Base-by-base conservation (phyloP, 2,888 invertebrate genomes). In the Bhutanitis thaidina region DNA sequence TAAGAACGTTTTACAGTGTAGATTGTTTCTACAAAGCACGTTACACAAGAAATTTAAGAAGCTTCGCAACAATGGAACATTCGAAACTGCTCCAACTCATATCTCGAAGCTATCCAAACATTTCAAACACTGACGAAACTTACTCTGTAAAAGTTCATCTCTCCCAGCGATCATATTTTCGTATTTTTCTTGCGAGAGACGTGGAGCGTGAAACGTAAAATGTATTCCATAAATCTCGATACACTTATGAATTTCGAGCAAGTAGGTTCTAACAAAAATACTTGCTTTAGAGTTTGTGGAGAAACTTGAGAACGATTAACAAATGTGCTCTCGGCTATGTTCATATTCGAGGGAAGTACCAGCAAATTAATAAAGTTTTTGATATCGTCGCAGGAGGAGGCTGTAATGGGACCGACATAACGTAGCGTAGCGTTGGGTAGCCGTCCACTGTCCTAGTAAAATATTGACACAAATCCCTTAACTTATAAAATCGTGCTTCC, bases 381-480 rank as follows among this genome's bases (percentile, higher is more conserved):
- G 56, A 62, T 54, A 55, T 61, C 57, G 56, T 54, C 56, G 61
- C 61, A 38, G 30, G n/a, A 32, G 12, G 32, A 12, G 12, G 35
- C 9, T 14, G 13, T 34, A 56, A 53, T 55, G 53, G 35, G 46
- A 59, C 12, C 12, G 32, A 32, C 61, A 65, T 61, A 69, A 68
- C 64, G 70, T 72, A 67, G 61, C 65, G 59, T 58, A 59, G 62
- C 64, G 63, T 61, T 58, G 62, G 64, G 65, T 65, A 69, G 27
- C 7, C 27, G 8, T 74, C 74, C 74, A 73, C 77, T 71, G 74
- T 86, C 88, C 89, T 89, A 87, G 80, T 89, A 85, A 85, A 89
- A 89, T 89, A 88, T 89, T 89, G 85, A 88, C 89, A 87, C 80
- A 86, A 87, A 88, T 86, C 88, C 89, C 88, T 87, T 86, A 87